Conservation (phyloP, 2,888 invertebrate genomes). For the Lamellibrachia satsuma region DNA sequence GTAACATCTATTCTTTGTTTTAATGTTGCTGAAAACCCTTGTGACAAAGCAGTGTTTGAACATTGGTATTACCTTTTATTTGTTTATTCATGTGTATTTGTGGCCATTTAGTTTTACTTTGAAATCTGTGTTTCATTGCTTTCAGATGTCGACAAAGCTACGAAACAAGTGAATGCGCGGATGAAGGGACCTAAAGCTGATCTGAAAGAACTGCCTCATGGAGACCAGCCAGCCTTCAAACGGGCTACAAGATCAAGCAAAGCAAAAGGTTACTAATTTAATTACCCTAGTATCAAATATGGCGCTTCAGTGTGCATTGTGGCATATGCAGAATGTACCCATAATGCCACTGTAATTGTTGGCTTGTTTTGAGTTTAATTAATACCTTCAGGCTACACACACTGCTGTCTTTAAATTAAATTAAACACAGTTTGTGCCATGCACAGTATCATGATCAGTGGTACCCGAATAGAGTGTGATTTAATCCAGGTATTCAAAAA, state of each 20-base stretch:
- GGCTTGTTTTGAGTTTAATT: background rate
- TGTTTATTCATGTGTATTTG: background rate
- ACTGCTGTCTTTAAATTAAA: too few species aligned
- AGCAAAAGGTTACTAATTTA: background rate
- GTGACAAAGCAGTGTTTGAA: background rate
- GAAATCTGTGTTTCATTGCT: background rate
- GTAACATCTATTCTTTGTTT: background rate
- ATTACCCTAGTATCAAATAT: background rate
- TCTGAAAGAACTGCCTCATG: slow-evolving; percentile 4
- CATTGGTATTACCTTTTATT: background rate
- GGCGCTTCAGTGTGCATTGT: background rate
- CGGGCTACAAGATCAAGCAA: slow-evolving; percentile 4
- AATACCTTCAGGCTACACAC: background rate
- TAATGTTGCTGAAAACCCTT: background rate
- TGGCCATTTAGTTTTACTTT: too few species aligned
- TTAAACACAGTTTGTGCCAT: too few species aligned
- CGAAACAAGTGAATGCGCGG: background rate
- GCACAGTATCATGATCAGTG: too few species aligned
- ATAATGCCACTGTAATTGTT: background rate
- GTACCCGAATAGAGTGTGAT: too few species aligned
- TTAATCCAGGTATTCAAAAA: too few species aligned
- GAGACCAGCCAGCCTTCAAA: background rate
- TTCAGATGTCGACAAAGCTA: background rate
- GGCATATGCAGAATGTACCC: background rate
- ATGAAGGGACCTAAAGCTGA: slow-evolving; percentile 1